Conservation (phyloP, 1,140 invertebrate species). For the Diabrotica undecimpunctata region DNA sequence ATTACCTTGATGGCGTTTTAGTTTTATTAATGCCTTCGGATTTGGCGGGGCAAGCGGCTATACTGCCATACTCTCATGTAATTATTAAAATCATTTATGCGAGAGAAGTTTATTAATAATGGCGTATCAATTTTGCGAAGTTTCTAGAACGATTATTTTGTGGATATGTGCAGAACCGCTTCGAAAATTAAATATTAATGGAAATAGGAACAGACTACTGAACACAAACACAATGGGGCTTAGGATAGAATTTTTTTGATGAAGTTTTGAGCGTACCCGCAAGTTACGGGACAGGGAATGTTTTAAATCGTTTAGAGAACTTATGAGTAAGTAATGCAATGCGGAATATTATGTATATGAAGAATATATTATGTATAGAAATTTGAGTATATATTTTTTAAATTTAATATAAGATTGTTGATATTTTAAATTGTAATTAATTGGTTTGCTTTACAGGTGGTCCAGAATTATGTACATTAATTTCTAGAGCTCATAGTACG, state of each 20-base stretch:
- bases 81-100: constrained; percentile 1
- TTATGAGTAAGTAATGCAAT: too few species aligned
- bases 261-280: too few species aligned
- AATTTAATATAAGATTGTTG: too few species aligned
- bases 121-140: neutral
- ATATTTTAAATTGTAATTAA: too few species aligned
- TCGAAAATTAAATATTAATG: neutral
- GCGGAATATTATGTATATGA: too few species aligned
- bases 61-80: neutral
- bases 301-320: too few species aligned
- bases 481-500: too few species aligned
- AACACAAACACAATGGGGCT: neutral
- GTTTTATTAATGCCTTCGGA: constrained; percentile 2
- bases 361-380: too few species aligned
- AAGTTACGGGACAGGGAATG: too few species aligned
- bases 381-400: too few species aligned
- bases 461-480: too few species aligned
- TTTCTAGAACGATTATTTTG: neutral
- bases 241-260: neutral
- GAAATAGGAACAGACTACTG: neutral
- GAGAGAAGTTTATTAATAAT: neutral
- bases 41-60: neutral
- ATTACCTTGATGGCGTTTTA: neutral
- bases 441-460: too few species aligned
- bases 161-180: neutral